Evolutionary conservation across 2,888 invertebrate species (phyloP).

Genomic region (Apamea monoglypha): DNA sequence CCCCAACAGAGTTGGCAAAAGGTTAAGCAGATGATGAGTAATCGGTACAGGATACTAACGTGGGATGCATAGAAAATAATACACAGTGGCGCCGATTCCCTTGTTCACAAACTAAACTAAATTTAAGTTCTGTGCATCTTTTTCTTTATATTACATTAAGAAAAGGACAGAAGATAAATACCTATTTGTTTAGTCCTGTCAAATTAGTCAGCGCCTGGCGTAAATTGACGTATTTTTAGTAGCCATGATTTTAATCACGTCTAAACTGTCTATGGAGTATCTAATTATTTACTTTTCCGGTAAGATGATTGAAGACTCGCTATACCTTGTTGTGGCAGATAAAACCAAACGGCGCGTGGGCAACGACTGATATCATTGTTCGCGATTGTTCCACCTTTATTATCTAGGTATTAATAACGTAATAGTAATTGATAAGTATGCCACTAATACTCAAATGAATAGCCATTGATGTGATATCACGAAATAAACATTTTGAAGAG

Average conservation of each 20-base stretch:
- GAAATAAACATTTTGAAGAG: slow-evolving; percentile 69
- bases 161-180: no score
- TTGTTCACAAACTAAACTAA: no score
- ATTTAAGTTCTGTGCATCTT: no score
- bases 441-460: slow-evolving; percentile 71
- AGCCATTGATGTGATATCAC: slow-evolving; percentile 76
- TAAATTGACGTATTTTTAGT: no score
- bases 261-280: no score
- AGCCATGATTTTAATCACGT: no score
- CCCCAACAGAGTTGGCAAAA: no score
- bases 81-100: no score
- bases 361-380: slow-evolving; percentile 74
- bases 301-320: not conserved
- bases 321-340: slow-evolving; percentile 2
- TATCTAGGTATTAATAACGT: slow-evolving; percentile 34
- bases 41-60: not conserved
- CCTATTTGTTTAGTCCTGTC: no score
- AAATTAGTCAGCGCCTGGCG: no score
- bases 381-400: slow-evolving; percentile 59
- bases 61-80: not conserved
- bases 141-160: no score
- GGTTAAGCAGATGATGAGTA: not conserved
- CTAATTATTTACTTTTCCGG: not conserved
- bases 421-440: slow-evolving; percentile 52
- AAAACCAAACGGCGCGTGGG: slow-evolving; percentile 53